Evolutionary conservation across 23 tunicate genomes (phyloP), one percentile per base, ranked within the genome.

Genomic region (Clavelina lepadiformis): DNA sequence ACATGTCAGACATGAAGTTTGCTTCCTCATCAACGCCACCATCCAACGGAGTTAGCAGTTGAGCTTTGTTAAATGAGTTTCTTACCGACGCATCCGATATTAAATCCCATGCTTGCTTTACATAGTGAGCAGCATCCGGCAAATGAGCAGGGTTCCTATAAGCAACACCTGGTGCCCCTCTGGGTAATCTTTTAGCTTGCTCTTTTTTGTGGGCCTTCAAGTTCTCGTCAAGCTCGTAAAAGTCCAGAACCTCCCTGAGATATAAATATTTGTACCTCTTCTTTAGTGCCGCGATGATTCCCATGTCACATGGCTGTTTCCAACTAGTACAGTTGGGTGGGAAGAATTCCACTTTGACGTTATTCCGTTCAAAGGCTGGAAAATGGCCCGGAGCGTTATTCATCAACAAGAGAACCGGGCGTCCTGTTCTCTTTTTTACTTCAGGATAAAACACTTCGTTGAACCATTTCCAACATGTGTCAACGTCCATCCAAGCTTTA

Each of bases 221-320:
- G 27, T 26, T 51, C 38, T 64, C 70, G 28, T 64, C 70, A 64
- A 64, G 59, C 59, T 64, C 59, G 22, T 27, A 38, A 38, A 64
- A 64, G 28, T 64, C 70, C 59, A 64, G 54, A 64, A 64, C 70
- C 6, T 64, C 70, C 35, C 22, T 58, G 35, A 58, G 65, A 28
- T 28, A 58, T 28, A 64, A n/a, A 73, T 45, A 61, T 63, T 63
- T 63, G 24, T 61, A 73, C 22, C 47, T 73, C 28, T 73, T 73
- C 37, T 73, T 73, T 25, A 73, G 72, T 38, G 79, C 58, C 5
- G 79, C 72, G 44, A 73, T 73, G 21, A 73, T 66, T 73, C 79
- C 79, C 75, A 73, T 36, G 26, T 63, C 58, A 73, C 79, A 45
- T 21, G 69, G 76, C 76, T 70, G 76, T 56, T 70, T 54, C 69